These are phyloP conservation scores for Philonicus albiceps DNA, from an alignment of 2,888 invertebrate genomes.

Conservation along the genomic window DNA sequence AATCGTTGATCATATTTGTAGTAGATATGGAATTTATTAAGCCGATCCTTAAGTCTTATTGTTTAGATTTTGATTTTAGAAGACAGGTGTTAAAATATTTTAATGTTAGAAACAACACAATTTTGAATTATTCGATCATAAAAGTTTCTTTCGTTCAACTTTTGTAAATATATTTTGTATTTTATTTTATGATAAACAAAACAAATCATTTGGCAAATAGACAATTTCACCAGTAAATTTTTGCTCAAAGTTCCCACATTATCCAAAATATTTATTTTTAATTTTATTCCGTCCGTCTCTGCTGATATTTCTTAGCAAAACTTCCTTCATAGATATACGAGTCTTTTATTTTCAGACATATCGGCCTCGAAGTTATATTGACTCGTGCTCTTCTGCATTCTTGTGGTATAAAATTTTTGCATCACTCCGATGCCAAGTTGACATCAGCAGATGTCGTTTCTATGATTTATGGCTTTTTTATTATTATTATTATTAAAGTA, in stretches of 20 bases:
- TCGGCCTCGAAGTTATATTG: not conserved
- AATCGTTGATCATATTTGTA: too few relatives aligned
- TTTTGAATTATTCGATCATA: not conserved
- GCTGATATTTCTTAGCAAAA: not conserved
- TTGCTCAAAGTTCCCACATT: not conserved
- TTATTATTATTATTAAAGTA: not conserved
- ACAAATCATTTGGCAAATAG: not conserved
- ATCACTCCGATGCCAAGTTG: not conserved
- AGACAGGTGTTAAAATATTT: not conserved
- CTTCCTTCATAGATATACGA: not conserved
- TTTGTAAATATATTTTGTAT: not conserved
- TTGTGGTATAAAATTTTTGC: not conserved
- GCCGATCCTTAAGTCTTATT: not conserved
- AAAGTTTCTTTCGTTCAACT: not conserved
- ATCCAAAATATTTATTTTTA: not conserved
- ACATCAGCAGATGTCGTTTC: not conserved
- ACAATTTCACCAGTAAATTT: not conserved
- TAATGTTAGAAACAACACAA: not conserved
- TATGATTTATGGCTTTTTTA: not conserved
- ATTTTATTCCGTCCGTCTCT: not conserved
- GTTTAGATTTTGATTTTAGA: not conserved
- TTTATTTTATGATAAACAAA: not conserved
- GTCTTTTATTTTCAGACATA: not conserved
- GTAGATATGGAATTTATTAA: too few relatives aligned
- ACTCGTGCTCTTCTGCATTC: not conserved